phyloP scores from a whole-genome alignment of 2,113 vertebrate genomes.

The Triplophysa siluroides region DNA sequence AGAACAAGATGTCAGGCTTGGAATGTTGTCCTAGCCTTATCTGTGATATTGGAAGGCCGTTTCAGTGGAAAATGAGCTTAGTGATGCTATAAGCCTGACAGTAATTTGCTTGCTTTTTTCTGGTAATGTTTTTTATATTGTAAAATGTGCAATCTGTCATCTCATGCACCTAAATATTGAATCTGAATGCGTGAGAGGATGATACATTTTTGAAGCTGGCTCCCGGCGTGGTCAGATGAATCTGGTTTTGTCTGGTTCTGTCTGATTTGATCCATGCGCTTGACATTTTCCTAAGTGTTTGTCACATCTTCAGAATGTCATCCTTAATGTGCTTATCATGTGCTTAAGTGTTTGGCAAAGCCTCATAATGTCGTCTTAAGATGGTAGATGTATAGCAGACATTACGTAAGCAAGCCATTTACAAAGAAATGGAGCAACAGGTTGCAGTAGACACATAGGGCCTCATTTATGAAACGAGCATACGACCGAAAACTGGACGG shows the following conservation, averaged over 20 bases:
- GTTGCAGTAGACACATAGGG: not conserved
- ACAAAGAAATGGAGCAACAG: too few relatives aligned
- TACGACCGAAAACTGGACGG: too few relatives aligned
- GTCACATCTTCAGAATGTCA: constrained; percentile 38
- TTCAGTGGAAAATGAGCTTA: constrained; percentile 52
- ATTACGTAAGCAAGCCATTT: not conserved
- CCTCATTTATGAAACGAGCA: too few relatives aligned
- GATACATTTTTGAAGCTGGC: constrained; percentile 2
- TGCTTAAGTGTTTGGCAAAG: constrained; percentile 31
- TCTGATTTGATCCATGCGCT: constrained; percentile 5
- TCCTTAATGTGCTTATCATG: constrained; percentile 37
- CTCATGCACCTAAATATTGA: constrained; percentile 12
- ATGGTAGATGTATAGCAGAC: not conserved
- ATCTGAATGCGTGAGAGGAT: constrained; percentile 16
- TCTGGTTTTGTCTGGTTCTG: not conserved
- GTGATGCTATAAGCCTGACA: constrained; percentile 34
- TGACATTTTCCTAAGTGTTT: constrained; percentile 43
- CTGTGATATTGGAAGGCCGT: constrained; percentile 31
- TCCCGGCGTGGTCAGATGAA: constrained; percentile 11
- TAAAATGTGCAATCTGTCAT: constrained; percentile 21
- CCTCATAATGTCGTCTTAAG: constrained; percentile 28
- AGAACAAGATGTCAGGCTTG: constrained; percentile 46
- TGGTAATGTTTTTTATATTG: not conserved
- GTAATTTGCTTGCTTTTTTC: constrained; percentile 44
- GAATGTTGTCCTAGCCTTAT: constrained; percentile 46